These are phyloP conservation scores for Odocoileus virginianus DNA, from an alignment of 2,113 vertebrate genomes.

Conservation along the genomic window DNA sequence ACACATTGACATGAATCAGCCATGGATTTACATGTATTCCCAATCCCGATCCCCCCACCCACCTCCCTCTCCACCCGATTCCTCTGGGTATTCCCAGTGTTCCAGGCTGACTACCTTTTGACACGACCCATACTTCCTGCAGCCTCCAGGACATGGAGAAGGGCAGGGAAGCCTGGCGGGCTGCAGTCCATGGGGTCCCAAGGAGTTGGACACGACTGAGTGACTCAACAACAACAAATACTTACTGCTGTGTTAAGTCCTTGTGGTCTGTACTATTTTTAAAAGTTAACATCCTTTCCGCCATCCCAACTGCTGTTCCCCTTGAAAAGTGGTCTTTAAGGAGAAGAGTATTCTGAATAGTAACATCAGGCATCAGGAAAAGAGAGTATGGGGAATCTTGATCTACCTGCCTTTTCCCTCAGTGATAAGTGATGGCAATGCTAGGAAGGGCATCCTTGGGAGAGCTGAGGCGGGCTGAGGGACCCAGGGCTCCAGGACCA, in stretches of 20 bases:
- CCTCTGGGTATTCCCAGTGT: too few relatives aligned
- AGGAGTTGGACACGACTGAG: not conserved
- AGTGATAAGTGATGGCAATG: not conserved
- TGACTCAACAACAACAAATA: not conserved
- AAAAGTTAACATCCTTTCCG: not conserved
- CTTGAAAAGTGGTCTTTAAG: not conserved
- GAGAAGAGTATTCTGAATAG: not conserved
- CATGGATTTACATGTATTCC: too few relatives aligned
- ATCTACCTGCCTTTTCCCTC: not conserved
- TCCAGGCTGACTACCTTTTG: not conserved
- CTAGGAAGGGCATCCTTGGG: not conserved
- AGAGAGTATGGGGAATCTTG: rapidly evolving
- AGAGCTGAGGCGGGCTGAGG: rapidly evolving
- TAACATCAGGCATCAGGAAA: not conserved
- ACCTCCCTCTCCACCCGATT: too few relatives aligned
- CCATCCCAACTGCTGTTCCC: not conserved
- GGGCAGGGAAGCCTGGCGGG: not conserved
- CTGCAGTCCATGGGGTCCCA: not conserved
- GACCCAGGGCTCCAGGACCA: not conserved
- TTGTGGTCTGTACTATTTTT: not conserved
- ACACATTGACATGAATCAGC: too few relatives aligned
- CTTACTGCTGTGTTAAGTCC: too few relatives aligned
- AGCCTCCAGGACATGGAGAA: not conserved
- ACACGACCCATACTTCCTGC: not conserved
- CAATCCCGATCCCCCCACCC: too few relatives aligned